Base-by-base conservation (phyloP, 2,888 invertebrate genomes). In the Leptothorax acervorum region DNA sequence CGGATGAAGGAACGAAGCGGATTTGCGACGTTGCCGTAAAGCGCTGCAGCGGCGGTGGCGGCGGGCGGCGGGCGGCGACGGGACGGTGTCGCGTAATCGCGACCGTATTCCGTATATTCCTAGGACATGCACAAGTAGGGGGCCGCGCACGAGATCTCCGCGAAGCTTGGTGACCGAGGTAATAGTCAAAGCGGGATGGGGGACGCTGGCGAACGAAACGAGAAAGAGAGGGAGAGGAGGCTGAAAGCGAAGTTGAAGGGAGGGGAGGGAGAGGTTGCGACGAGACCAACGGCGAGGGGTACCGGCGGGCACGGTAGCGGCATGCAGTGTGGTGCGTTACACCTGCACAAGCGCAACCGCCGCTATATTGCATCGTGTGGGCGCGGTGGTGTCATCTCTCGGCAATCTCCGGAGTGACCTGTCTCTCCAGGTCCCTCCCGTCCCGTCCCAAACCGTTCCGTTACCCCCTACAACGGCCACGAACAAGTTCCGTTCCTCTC, bases 361-460 rank as follows among this genome's bases (percentile, higher is more conserved):
- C 87, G 84, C 90, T 87, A 89, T 86, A 85, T 87, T 89, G 91
- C 85, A 89, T 88, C 90, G 90, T 91, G 90, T 92, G 91, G 91
- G 91, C 89, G 92, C 92, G 91, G 94, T 94, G 93, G 93, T 93
- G 94, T 94, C 94, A 94, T 94, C 94, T 94, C 93, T 93, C 93
- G 94, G 94, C 92, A 90, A 93, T 93, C 92, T 91, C 89, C 85
- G 71, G 91, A 94, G 92, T 92, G 92, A 93, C 91, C 86, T 87
- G 86, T 83, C 86, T 86, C 83, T 31, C 45, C 45, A 31, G 45
- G 5, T 18, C 83, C 83, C 85, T 71, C 74, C 73, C 78, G 57
- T 2, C 62, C 62, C 35, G 23, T 23, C 23, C 35, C 35, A 5
- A 35, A 2, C 35, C 42, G 76, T 55, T 55, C 31, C 45, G 48